Evolutionary conservation across 1,140 invertebrate species (phyloP), one percentile per base, ranked within the genome.

Genomic region (Glossosoma conforme): DNA sequence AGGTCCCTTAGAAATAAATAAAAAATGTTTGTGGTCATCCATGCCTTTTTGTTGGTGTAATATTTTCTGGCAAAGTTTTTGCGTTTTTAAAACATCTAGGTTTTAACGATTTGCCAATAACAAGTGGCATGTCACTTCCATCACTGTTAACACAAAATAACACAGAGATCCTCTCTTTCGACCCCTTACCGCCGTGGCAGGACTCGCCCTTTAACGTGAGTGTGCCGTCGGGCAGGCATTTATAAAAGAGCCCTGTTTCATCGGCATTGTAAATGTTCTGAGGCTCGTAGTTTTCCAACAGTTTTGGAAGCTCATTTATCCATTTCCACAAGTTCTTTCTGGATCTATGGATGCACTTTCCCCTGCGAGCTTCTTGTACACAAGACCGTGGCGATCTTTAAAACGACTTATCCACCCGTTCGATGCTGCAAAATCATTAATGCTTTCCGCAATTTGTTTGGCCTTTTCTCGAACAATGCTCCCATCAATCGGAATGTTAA

Each of bases 361-460:
- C 9, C 22, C 36, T 4, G 36, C 36, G 13, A 49, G 20, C 37
- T 49, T 49, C 20, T 49, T 40, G 20, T 49, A 49, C 13, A 49
- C 36, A 20, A 47, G 30, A 47, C 44, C 44, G 18, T 37, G 32
- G 11, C 44, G 6, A 37, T 47, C 33, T 47, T 47, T 47, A 17
- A 47, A 47, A 21, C 44, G 14, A 36, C 17, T 46, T 15, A 47
- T 47, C 44, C 32, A 46, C 32, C 28, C 4, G 32, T 46, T 46
- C 15, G 44, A 47, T 47, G 32, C 22, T 13, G 2, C n/a, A 21
- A 38, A 37, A 30, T 30, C 5, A n/a, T 35, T n/a, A n/a, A n/a
- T n/a, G n/a, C 41, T 43, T 24, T 24, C 41, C 41, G 41, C 41
- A 43, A 43, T 25, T 43, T 43, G 41, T 43, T 43, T 43, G 41